Evolutionary conservation across 2,113 vertebrate genomes (phyloP).

Genomic region (Lophochroa leadbeateri): DNA sequence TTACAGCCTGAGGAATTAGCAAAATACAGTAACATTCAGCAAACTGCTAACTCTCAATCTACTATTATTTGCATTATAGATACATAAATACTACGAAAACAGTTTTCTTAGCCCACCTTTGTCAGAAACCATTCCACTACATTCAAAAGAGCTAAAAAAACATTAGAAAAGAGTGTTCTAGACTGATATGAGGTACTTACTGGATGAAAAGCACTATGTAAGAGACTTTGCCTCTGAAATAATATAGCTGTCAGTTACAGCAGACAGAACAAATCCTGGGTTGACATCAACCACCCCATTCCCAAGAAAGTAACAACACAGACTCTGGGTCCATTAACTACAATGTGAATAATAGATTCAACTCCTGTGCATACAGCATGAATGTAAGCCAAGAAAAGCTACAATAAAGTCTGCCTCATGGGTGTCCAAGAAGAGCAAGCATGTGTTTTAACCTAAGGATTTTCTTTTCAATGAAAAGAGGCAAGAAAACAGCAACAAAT

Average conservation of each 20-base stretch:
- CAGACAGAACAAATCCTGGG: not conserved
- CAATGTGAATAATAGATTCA: not conserved
- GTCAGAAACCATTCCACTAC: not conserved
- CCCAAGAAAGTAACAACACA: not conserved
- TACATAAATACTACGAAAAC: not conserved
- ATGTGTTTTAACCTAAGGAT: not conserved
- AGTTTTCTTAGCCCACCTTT: not conserved
- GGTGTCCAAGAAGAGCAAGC: not conserved
- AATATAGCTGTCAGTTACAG: not conserved
- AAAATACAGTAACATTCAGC: not conserved
- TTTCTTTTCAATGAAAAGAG: not conserved
- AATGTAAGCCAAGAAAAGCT: not conserved
- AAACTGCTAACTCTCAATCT: not conserved
- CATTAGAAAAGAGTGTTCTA: not conserved
- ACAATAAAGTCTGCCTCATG: not conserved
- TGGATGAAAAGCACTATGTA: not conserved
- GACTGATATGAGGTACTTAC: not conserved
- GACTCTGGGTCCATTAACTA: not conserved
- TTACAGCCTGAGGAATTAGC: not conserved
- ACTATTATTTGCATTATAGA: not conserved
- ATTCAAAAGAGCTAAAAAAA: not conserved
- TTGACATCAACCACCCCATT: not conserved
- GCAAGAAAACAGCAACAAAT: not conserved
- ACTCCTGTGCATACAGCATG: not conserved
- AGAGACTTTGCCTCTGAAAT: not conserved